These are phyloP conservation scores for Myotis myotis DNA, from an alignment of 2,797 vertebrate species.

Conservation along the genomic window DNA sequence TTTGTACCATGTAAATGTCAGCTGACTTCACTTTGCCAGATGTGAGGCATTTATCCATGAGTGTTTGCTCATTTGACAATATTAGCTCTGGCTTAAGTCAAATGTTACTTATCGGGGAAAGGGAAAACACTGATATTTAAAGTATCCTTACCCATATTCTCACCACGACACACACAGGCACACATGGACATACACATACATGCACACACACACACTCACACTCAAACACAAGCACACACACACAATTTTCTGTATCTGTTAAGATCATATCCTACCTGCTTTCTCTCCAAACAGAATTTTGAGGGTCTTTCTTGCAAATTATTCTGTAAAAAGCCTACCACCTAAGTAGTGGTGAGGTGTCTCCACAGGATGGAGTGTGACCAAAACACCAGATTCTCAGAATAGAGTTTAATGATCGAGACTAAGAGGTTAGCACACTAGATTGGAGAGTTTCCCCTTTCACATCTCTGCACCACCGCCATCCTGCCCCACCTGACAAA, in stretches of 20 bases:
- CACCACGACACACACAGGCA: too few species aligned
- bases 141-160: background rate
- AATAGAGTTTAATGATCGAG: background rate
- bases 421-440: background rate
- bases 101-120: slow-evolving; percentile 68
- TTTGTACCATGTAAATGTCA: slow-evolving; percentile 80
- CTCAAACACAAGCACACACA: background rate
- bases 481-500: background rate
- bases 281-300: background rate
- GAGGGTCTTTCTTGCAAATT: background rate
- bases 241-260: background rate
- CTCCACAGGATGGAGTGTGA: background rate
- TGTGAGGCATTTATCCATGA: slow-evolving; percentile 75
- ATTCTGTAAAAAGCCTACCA: background rate
- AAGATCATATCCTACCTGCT: background rate
- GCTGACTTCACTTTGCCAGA: slow-evolving; percentile 80
- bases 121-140: slow-evolving; percentile 65
- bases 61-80: slow-evolving; percentile 75
- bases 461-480: background rate
- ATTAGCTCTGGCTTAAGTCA: slow-evolving; percentile 80
- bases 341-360: background rate
- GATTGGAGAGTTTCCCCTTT: background rate
- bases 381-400: background rate
- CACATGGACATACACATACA: too few species aligned
- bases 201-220: background rate